These are phyloP conservation scores for Stomatorhinus walkeri DNA, from an alignment of 2,797 vertebrate genomes.

Conservation along the genomic window DNA sequence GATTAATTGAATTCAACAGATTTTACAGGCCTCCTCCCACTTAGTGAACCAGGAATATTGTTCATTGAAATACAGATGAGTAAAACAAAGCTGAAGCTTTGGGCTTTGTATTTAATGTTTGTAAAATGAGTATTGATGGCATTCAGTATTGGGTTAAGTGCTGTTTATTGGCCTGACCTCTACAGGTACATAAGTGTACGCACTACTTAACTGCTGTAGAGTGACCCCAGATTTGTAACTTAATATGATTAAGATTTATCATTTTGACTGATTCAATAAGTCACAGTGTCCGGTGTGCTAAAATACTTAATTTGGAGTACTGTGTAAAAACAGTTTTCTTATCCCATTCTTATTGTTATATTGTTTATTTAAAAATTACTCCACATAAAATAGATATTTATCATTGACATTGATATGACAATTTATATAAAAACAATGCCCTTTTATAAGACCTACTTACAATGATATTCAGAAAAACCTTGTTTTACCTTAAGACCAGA, in stretches of 20 bases:
- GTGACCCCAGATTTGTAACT: not conserved
- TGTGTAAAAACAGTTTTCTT: not conserved
- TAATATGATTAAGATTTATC: not conserved
- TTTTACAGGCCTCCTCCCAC: not conserved
- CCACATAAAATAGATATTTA: not conserved
- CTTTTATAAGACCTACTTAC: not conserved
- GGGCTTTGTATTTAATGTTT: not conserved
- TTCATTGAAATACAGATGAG: not conserved
- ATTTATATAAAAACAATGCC: not conserved
- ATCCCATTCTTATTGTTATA: not conserved
- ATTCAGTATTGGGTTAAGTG: not conserved
- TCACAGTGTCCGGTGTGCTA: not conserved
- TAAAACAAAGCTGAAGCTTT: not conserved
- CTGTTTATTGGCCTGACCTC: conserved; percentile 1
- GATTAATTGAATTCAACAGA: conserved; percentile 4
- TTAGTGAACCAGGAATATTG: not conserved
- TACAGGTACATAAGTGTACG: not conserved
- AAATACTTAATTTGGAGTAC: not conserved
- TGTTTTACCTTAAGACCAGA: not conserved
- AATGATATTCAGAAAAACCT: not conserved
- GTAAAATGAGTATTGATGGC: not conserved
- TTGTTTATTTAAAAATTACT: not conserved
- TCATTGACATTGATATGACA: not conserved
- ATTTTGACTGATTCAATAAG: not conserved
- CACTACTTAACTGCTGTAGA: not conserved